phyloP scores from a whole-genome alignment of 2,113 vertebrate species.

The Dicaeum eximium region DNA sequence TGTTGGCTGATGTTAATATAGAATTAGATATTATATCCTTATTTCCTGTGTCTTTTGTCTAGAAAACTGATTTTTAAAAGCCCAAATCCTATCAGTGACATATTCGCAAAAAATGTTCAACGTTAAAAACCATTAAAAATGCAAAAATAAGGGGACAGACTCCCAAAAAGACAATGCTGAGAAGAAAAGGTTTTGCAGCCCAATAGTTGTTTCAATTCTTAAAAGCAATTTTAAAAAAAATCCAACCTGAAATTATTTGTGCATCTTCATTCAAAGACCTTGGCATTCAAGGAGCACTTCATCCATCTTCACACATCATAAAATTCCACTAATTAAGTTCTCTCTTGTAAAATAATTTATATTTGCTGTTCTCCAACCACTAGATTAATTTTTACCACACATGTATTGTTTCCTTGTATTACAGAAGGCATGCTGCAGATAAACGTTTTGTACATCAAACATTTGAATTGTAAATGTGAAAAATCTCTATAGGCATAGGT shows the following conservation, averaged over 20 bases:
- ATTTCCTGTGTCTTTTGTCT: not conserved
- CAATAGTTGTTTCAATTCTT: not conserved
- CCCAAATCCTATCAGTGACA: conserved; percentile 11
- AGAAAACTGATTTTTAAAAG: not conserved
- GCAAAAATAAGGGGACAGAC: conserved; percentile 29
- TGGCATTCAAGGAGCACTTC: conserved; percentile 63
- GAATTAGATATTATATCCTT: not conserved
- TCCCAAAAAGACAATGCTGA: not conserved
- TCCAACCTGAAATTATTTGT: conserved; percentile 69
- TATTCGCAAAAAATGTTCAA: conserved; percentile 28
- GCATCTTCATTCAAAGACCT: conserved; percentile 57
- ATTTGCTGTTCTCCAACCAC: conserved; percentile 41
- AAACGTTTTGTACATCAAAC: not conserved
- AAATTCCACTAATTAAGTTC: conserved; percentile 73
- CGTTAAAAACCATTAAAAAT: not conserved
- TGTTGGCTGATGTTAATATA: not conserved
- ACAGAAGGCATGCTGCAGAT: not conserved
- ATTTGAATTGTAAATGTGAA: not conserved
- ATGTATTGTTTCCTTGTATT: conserved; percentile 11
- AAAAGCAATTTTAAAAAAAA: conserved; percentile 20
- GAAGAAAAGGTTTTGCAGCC: not conserved
- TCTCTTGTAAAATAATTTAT: conserved; percentile 60
- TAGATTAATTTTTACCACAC: conserved; percentile 18
- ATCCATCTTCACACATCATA: conserved; percentile 64
- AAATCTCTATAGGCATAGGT: not conserved